Conservation (phyloP, 2,888 invertebrate species). For the Trissolcus brochymenae region DNA sequence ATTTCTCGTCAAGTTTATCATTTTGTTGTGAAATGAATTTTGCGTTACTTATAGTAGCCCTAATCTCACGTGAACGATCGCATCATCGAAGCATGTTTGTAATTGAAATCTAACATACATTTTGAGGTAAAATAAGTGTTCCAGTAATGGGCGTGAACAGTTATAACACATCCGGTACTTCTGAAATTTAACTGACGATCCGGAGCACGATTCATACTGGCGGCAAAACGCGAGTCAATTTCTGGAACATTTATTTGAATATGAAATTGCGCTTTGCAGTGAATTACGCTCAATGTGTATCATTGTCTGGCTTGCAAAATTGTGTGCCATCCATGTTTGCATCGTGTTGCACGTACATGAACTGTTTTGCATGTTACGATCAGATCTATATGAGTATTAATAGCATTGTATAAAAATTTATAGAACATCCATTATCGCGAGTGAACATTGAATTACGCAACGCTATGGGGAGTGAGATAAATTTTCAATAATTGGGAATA, state of each 20-base stretch:
- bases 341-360: conserved; percentile 53
- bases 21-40: too few species aligned
- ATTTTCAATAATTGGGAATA: conserved; percentile 3
- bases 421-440: too few species aligned
- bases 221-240: conserved; percentile 21
- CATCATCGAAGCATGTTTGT: conserved; percentile 14
- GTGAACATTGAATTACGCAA: too few species aligned
- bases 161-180: conserved; percentile 12
- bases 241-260: conserved; percentile 37
- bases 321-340: conserved; percentile 40
- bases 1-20: too few species aligned
- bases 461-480: too few species aligned
- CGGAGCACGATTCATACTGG: not conserved
- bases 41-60: too few species aligned
- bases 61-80: too few species aligned
- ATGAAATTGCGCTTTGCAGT: conserved; percentile 22
- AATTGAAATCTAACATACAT: conserved; percentile 32
- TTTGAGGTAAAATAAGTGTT: conserved; percentile 20
- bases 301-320: conserved; percentile 32
- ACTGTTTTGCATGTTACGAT: conserved; percentile 56
- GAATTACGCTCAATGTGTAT: conserved; percentile 30
- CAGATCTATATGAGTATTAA: conserved; percentile 2
- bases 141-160: conserved; percentile 17
- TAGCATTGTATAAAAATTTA: not conserved
- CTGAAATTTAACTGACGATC: conserved; percentile 10